These are phyloP conservation scores for Gouania willdenowi DNA, from an alignment of 2,797 vertebrate species.

Conservation along the genomic window DNA sequence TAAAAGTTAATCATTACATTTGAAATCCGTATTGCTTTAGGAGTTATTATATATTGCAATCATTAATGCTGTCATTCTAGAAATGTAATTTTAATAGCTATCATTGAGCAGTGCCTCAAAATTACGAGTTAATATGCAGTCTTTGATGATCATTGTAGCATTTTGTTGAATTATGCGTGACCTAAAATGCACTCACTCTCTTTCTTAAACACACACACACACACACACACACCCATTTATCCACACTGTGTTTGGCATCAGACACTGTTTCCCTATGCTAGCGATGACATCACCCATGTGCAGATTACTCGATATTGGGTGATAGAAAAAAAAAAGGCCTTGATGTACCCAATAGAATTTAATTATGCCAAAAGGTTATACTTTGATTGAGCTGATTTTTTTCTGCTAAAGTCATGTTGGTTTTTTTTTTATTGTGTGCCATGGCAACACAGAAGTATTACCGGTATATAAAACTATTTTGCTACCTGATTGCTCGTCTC, in stretches of 20 bases:
- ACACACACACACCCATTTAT: neutral
- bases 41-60: neutral
- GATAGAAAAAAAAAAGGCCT: constrained; percentile 77
- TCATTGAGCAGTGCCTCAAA: constrained; percentile 37
- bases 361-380: constrained; percentile 79
- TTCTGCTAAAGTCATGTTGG: constrained; percentile 30
- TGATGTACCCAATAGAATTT: constrained; percentile 72
- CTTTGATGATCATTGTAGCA: constrained; percentile 44
- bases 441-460: constrained; percentile 24
- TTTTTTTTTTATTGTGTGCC: constrained; percentile 37
- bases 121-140: constrained; percentile 36
- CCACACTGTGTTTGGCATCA: constrained; percentile 47
- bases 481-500: too few species aligned
- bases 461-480: too few species aligned
- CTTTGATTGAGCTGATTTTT: constrained; percentile 56
- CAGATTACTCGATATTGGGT: constrained; percentile 76
- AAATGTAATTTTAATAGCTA: constrained; percentile 19
- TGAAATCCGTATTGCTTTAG: neutral
- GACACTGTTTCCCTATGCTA: constrained; percentile 71
- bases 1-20: neutral
- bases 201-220: neutral
- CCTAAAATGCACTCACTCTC: constrained; percentile 48
- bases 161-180: constrained; percentile 66
- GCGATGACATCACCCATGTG: constrained; percentile 73
- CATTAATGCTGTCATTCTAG: neutral